Evolutionary conservation across 2,888 invertebrate genomes (phyloP).

Genomic region (Galeruca laticollis): DNA sequence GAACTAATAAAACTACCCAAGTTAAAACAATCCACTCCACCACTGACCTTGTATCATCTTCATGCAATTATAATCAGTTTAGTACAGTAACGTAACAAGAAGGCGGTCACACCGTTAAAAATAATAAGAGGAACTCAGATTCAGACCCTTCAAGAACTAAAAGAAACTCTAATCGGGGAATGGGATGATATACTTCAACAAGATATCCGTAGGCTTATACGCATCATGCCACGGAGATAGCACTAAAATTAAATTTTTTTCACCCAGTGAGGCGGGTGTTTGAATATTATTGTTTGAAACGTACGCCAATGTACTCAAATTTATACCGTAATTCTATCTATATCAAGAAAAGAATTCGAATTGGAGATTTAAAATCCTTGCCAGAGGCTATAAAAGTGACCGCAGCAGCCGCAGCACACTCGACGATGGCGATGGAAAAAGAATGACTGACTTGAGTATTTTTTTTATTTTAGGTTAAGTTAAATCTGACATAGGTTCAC

Average conservation of each 20-base stretch:
- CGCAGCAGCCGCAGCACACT: conserved; percentile 25
- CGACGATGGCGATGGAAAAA: conserved; percentile 10
- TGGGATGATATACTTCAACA: no score
- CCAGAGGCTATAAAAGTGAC: conserved; percentile 31
- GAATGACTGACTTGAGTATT: not conserved
- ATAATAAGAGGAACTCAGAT: no score
- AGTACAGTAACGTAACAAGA: not conserved
- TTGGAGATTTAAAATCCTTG: conserved; percentile 42
- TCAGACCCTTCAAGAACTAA: no score
- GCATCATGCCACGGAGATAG: no score
- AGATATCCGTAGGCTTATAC: no score
- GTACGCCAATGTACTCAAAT: not conserved
- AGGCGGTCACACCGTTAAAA: no score
- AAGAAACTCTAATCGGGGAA: no score
- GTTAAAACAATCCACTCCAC: no score
- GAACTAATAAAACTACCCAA: not conserved
- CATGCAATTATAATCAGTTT: not conserved
- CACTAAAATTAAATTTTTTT: no score
- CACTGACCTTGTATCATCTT: not conserved
- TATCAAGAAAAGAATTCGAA: conserved; percentile 34
- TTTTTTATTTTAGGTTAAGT: not conserved
- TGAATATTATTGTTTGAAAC: no score
- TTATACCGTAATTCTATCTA: conserved; percentile 19
- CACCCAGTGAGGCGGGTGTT: no score
- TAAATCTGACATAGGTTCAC: not conserved